Percentiles rank a stretch among this genome's conserved stretches.
Conservation (phyloP, 2,797 vertebrate genomes). For the Pampus argenteus region DNA sequence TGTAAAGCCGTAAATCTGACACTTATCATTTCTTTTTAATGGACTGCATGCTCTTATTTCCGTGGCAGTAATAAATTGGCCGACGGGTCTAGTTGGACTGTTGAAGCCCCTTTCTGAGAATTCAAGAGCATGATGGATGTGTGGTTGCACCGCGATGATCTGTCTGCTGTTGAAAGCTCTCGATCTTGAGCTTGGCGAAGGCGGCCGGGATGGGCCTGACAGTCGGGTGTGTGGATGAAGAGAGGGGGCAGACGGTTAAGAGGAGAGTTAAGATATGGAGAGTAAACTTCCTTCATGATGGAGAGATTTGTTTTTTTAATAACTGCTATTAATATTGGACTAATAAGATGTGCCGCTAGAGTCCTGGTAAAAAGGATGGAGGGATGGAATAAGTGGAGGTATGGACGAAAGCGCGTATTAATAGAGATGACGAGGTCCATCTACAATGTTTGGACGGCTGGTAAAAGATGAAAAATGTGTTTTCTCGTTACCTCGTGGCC, state of each 20-base stretch:
- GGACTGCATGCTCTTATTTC: slow-evolving; percentile 77
- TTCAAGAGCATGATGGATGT: slow-evolving; percentile 81
- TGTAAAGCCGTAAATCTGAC: slow-evolving; percentile 63
- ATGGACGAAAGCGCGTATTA: slow-evolving; percentile 31
- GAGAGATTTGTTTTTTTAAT: slow-evolving; percentile 74
- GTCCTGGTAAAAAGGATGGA: slow-evolving; percentile 29
- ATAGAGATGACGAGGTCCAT: slow-evolving; percentile 34
- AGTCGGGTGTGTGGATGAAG: slow-evolving; percentile 3
- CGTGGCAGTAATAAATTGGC: slow-evolving; percentile 76
- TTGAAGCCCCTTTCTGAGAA: slow-evolving; percentile 65
- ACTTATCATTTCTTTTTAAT: slow-evolving; percentile 73
- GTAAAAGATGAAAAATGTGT: slow-evolving; percentile 54
- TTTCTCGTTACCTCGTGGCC: slow-evolving; percentile 13
- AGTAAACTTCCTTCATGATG: slow-evolving; percentile 47
- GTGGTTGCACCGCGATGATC: slow-evolving; percentile 63
- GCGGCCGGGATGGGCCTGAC: slow-evolving; percentile 26
- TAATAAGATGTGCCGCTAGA: slow-evolving; percentile 19
- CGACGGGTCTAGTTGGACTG: slow-evolving; percentile 64
- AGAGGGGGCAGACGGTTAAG: slow-evolving; percentile 38
- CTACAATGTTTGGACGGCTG: slow-evolving; percentile 30
- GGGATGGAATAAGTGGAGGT: slow-evolving; percentile 25
- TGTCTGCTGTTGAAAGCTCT: slow-evolving; percentile 66
- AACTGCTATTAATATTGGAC: slow-evolving; percentile 72
- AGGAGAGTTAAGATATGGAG: slow-evolving; percentile 39
- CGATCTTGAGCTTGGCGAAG: slow-evolving; percentile 41